phyloP scores from a whole-genome alignment of 2,797 vertebrate species.

The Heliangelus exortis region DNA sequence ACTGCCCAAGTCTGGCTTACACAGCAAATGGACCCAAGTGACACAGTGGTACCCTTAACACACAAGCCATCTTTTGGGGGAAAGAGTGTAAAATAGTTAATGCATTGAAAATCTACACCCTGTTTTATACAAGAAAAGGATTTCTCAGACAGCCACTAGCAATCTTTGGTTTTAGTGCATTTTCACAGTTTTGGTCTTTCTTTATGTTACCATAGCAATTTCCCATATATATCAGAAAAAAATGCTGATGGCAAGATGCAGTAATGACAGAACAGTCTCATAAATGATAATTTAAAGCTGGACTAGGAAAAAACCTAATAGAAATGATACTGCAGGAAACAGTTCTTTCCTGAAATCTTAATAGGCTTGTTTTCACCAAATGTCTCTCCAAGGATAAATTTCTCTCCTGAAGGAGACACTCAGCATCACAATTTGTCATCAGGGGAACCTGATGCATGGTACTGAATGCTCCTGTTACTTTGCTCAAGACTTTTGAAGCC shows the following conservation, averaged over 20 bases:
- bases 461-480: background rate
- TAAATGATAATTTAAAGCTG: background rate
- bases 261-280: constrained; percentile 8
- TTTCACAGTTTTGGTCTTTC: constrained; percentile 19
- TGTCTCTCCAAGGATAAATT: background rate
- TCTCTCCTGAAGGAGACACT: background rate
- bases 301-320: background rate
- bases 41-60: background rate
- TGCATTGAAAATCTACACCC: background rate
- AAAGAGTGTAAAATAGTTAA: background rate
- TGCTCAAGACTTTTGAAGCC: background rate
- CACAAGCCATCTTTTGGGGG: background rate
- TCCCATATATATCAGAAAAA: background rate
- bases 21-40: background rate
- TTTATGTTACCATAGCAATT: constrained; percentile 48
- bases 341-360: background rate
- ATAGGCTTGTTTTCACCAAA: background rate
- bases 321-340: background rate
- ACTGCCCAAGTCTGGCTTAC: background rate
- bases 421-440: background rate
- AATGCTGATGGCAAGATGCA: background rate
- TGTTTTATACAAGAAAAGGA: background rate
- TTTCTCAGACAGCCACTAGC: background rate
- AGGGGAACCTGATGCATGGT: background rate
- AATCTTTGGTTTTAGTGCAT: background rate